These are phyloP conservation scores for Drosophila yakuba DNA, from an alignment of 1,140 invertebrate genomes.

Conservation along the genomic window DNA sequence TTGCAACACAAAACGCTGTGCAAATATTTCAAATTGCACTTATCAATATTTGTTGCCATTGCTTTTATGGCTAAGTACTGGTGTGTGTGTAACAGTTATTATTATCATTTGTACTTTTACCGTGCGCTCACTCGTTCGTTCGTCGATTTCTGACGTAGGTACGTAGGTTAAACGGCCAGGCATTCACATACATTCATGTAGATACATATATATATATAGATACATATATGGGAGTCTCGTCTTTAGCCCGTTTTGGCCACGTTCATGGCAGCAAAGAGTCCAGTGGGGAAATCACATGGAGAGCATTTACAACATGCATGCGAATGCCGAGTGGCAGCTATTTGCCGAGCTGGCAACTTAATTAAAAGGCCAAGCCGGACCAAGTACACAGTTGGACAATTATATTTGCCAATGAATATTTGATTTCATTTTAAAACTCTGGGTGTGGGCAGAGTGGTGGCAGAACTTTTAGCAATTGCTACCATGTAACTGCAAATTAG, in stretches of 20 bases:
- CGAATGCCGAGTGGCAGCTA: constrained; percentile 27
- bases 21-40: constrained; percentile 47
- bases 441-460: neutral
- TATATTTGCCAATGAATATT: constrained; percentile 59
- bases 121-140: neutral
- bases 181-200: neutral
- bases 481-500: neutral
- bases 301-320: constrained; percentile 41
- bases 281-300: constrained; percentile 36
- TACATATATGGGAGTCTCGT: neutral
- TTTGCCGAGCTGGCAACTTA: constrained; percentile 50
- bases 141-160: constrained; percentile 29
- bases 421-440: constrained; percentile 42
- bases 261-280: neutral
- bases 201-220: too few species aligned
- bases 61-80: constrained; percentile 25
- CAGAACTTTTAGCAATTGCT: neutral
- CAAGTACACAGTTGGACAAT: constrained; percentile 33
- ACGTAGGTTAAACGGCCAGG: constrained; percentile 39
- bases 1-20: constrained; percentile 25
- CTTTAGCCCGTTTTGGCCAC: neutral
- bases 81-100: constrained; percentile 22
- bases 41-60: constrained; percentile 45
- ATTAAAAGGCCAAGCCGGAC: constrained; percentile 41
- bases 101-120: constrained; percentile 59